Conservation (phyloP, 2,888 invertebrate genomes). For the Folsomia manolachei region DNA sequence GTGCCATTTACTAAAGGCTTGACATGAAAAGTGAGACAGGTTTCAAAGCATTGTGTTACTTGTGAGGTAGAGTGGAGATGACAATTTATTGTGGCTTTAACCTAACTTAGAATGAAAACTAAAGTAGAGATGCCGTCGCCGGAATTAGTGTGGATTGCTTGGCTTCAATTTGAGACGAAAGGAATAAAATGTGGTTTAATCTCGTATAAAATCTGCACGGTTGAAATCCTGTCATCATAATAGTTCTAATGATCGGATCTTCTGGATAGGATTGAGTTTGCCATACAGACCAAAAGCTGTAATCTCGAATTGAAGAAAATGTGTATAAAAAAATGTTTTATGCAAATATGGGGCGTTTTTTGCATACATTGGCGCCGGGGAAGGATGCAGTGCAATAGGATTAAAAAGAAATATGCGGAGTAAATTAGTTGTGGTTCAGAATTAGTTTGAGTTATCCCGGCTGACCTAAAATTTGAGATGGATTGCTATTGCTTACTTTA, state of each 20-base stretch:
- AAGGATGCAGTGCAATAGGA: neutral
- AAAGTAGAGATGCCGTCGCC: too few species aligned
- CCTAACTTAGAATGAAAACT: too few species aligned
- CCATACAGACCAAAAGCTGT: neutral
- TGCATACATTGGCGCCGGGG: neutral
- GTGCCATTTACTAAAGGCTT: too few species aligned
- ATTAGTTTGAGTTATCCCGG: neutral
- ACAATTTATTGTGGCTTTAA: too few species aligned
- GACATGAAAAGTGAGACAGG: neutral
- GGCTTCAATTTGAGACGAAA: neutral
- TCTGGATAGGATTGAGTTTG: neutral
- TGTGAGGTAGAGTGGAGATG: too few species aligned
- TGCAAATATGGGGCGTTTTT: neutral
- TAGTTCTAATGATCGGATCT: neutral
- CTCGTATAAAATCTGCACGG: neutral
- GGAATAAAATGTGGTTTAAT: neutral
- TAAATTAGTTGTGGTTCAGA: neutral
- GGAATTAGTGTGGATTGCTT: constrained; percentile 5
- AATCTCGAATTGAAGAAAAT: neutral
- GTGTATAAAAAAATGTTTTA: too few species aligned
- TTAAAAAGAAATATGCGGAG: neutral
- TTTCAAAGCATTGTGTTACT: neutral
- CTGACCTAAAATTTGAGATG: neutral
- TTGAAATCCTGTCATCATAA: neutral
- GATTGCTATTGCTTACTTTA: too few species aligned